Base-by-base conservation (phyloP, 1,140 invertebrate genomes). In the Camponotus floridanus region DNA sequence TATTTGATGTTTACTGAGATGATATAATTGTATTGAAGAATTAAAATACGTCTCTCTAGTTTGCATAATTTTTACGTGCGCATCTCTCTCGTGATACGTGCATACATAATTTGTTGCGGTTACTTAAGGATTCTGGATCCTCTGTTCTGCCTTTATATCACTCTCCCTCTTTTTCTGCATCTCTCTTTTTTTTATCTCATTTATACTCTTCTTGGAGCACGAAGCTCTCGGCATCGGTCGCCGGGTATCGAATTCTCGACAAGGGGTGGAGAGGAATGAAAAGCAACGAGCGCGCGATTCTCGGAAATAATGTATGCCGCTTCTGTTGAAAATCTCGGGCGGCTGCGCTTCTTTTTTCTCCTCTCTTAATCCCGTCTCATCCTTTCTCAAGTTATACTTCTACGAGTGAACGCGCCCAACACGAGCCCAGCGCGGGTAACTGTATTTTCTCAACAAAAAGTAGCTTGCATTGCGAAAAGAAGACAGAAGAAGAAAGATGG, bases 231-330 rank as follows among this genome's bases (percentile, higher is more conserved):
- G 48, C 83, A 71, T 79, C 81, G 76, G 70, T 86, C 87, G 74
- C 86, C 83, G 88, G 59, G 90, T 91, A 90, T 92, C 91, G 91
- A 92, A 88, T 91, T 89, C 87, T 83, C 74, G 67, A 89, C 83
- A 55, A 88, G 86, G 71, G 67, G 78, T 79, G 31, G 51, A 36
- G 71, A 85, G 65, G 78, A 64, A 83, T 51, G 79, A 55, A 87
- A 57, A 67, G 71, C 39, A 84, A 86, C 81, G 80, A 85, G 84
- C 62, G 71, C 62, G 76, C 86, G 73, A 86, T 92, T 93, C 92
- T 90, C 59, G 90, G 92, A 93, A 93, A 92, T 91, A 92, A 93
- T 93, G 91, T 92, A 92, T 93, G 91, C 90, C 76, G 88, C 91
- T 92, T 93, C 87, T 93, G 92, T 93, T 92, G 87, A 92, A 91